Base-by-base conservation (phyloP, 2,797 vertebrate genomes). In the Caiman crocodilus region DNA sequence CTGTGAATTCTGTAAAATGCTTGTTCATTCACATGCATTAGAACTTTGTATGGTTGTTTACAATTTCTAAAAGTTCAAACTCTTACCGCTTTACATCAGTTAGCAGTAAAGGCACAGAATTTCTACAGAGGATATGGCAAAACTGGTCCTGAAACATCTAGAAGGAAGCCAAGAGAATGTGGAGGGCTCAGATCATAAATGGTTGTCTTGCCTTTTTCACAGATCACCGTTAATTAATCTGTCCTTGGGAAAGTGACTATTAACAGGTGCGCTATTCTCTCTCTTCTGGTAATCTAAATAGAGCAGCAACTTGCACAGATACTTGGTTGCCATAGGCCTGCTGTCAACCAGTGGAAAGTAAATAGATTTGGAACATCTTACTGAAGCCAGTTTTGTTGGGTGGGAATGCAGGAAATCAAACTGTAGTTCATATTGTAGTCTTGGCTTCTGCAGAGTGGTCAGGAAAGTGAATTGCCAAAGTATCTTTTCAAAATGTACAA, bases 401-500 rank as follows among this genome's bases (percentile, higher is more conserved):
- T 35, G 4, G 69, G 35, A 42, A 42, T 35, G 35, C 69, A 25
- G 21, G 32, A 71, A 14, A 8, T 21, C 15, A 14, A 7, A 23
- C 25, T 42, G 42, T 42, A 42, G 25, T 42, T 23, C 14, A 32
- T 71, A 23, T 60, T 76, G 61, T 85, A 15, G 3, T 78, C 5
- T 61, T 63, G 14, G 5, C 28, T 73, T 89, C 76, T 35, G 21
- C 2, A 1, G 35, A 75, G 14, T 61, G 35, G 79, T 77, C 79
- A 23, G 20, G 21, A 59, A 76, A 84, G 25, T n/a, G 75, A 13
- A 26, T 59, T 73, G 8, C 21, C 71, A 21, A 59, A 71, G 57
- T 90, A 92, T 14, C 61, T 32, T 67, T 16, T 23, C 55, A 57
- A 90, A 86, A 79, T 42, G 55, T 69, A 57, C 7, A n/a, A 84